A percentile compares a stretch with the other conserved stretches of the same genome.
These are phyloP conservation scores for Bradysia coprophila DNA, from an alignment of 1,140 invertebrate genomes.

Conservation along the genomic window DNA sequence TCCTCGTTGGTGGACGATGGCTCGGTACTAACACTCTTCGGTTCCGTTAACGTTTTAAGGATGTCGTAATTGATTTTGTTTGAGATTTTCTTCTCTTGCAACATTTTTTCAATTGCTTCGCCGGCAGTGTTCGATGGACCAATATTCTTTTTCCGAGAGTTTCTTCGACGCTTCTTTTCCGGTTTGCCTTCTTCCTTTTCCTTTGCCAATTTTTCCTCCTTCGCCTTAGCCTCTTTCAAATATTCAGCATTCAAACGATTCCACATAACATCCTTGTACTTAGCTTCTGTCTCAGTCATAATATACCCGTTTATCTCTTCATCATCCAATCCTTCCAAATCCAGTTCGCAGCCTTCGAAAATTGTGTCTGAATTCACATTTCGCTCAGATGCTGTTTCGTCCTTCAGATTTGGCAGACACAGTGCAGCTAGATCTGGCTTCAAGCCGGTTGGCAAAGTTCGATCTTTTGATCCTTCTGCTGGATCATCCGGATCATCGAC, in stretches of 20 bases:
- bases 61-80: slow-evolving; percentile 97
- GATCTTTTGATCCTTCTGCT: slow-evolving; percentile 5
- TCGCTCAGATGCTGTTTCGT: slow-evolving; percentile 14
- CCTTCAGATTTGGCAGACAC: slow-evolving; percentile 12
- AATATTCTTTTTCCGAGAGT: slow-evolving; percentile 34
- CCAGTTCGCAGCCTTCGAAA: slow-evolving; percentile 40
- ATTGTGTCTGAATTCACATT: slow-evolving; percentile 15
- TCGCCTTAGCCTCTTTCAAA: slow-evolving; percentile 65
- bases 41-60: slow-evolving; percentile 46
- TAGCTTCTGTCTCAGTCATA: slow-evolving; percentile 59
- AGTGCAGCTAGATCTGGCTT: slow-evolving; percentile 21
- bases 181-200: slow-evolving; percentile 63
- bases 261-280: slow-evolving; percentile 68
- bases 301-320: slow-evolving; percentile 77
- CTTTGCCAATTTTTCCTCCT: slow-evolving; percentile 53
- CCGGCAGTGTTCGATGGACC: slow-evolving; percentile 60
- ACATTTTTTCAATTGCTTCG: slow-evolving; percentile 87
- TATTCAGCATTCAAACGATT: slow-evolving; percentile 67
- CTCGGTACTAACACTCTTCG: background rate
- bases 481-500: slow-evolving; percentile 10
- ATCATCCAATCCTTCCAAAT: slow-evolving; percentile 67
- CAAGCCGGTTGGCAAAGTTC: slow-evolving; percentile 10
- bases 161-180: slow-evolving; percentile 46
- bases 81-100: slow-evolving; percentile 88
- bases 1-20: background rate